Conservation (phyloP, 2,888 invertebrate species). For the Pandemis heparana region DNA sequence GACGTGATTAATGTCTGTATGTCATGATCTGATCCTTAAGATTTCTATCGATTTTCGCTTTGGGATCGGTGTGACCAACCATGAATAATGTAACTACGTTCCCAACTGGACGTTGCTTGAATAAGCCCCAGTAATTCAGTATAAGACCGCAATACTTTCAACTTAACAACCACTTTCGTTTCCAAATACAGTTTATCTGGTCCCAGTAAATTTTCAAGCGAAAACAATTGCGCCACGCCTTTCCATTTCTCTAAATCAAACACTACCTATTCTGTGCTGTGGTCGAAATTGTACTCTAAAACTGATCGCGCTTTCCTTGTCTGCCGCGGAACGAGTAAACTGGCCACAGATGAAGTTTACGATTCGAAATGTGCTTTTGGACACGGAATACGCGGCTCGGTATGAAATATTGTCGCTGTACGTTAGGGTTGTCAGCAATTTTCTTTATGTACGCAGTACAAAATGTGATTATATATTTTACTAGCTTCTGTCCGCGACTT, state of each 20-base stretch:
- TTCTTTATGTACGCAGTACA: not conserved
- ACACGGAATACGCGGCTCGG: conserved; percentile 29
- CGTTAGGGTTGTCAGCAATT: conserved; percentile 27
- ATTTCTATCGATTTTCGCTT: not conserved
- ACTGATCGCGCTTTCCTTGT: conserved; percentile 7
- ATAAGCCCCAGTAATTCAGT: not conserved
- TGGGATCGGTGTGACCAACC: no score
- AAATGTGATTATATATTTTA: not conserved
- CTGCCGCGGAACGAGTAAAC: conserved; percentile 2
- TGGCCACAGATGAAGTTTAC: conserved; percentile 18
- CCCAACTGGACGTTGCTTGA: not conserved
- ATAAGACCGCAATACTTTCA: conserved; percentile 15
- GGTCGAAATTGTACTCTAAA: conserved; percentile 5
- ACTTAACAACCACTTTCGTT: conserved; percentile 64
- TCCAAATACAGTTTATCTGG: conserved; percentile 70
- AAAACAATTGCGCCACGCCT: conserved; percentile 72
- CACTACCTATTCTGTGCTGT: conserved; percentile 23
- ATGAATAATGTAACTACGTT: not conserved
- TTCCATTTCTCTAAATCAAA: conserved; percentile 76
- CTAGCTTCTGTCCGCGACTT: no score
- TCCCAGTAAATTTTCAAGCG: conserved; percentile 70
- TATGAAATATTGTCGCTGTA: conserved; percentile 56
- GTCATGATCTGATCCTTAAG: no score
- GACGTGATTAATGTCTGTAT: no score
- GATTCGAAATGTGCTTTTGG: conserved; percentile 17